A percentile compares a stretch with the other conserved stretches of the same genome.
These are phyloP conservation scores for Prunella himalayana DNA, from an alignment of 2,113 vertebrate genomes.

Conservation along the genomic window DNA sequence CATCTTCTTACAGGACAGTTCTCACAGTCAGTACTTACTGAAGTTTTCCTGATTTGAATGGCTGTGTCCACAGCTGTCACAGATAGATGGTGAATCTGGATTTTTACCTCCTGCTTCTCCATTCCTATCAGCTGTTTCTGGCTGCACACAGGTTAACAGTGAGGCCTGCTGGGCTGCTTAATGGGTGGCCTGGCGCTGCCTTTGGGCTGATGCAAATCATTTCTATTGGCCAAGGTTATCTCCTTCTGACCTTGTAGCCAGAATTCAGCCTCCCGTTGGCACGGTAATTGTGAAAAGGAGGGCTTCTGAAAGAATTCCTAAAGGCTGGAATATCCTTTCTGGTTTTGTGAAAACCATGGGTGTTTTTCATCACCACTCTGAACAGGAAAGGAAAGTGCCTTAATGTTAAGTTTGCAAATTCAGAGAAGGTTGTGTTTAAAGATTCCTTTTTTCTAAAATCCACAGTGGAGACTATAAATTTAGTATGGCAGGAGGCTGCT, in stretches of 20 bases:
- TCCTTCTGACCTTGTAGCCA: slow-evolving; percentile 19
- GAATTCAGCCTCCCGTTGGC: not conserved
- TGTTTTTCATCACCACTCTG: not conserved
- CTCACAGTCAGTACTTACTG: not conserved
- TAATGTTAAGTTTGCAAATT: not conserved
- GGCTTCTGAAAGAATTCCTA: not conserved
- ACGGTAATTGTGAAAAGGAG: not conserved
- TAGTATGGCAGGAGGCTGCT: not conserved
- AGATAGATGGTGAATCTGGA: not conserved
- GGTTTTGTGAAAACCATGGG: not conserved
- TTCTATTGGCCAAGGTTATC: slow-evolving; percentile 40
- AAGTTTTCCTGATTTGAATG: not conserved
- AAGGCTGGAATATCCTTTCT: not conserved
- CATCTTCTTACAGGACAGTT: not conserved
- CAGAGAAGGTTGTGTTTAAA: not conserved
- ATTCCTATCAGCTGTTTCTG: not conserved
- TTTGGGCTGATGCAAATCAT: slow-evolving; percentile 6
- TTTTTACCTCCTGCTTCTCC: not conserved
- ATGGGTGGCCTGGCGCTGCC: not conserved
- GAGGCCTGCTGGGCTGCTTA: not conserved
- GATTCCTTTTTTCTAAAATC: not conserved
- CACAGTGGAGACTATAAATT: not conserved
- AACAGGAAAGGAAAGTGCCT: not conserved
- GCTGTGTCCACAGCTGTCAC: not conserved
- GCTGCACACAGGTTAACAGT: not conserved